Evolutionary conservation across 2,888 invertebrate genomes (phyloP).

Genomic region (Sycophila texana): DNA sequence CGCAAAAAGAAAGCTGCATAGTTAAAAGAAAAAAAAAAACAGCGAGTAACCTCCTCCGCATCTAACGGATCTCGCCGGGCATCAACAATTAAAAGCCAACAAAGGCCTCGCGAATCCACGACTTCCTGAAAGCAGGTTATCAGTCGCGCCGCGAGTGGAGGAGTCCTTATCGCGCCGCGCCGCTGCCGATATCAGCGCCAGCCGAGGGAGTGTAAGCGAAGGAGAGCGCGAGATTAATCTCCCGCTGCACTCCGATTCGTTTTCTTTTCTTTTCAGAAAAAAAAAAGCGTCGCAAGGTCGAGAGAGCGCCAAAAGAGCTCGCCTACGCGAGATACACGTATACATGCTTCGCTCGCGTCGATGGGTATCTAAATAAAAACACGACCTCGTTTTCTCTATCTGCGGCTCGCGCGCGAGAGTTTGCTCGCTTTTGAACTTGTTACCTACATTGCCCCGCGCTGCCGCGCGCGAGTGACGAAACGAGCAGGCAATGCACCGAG

Average conservation of each 20-base stretch:
- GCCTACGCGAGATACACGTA: not conserved
- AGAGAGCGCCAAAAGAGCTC: not conserved
- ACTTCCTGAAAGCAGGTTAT: slow-evolving; percentile 16
- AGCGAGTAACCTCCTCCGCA: too few relatives aligned
- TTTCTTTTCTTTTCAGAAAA: not conserved
- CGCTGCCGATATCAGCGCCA: slow-evolving; percentile 6
- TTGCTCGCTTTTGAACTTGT: slow-evolving; percentile 29
- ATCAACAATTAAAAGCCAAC: not conserved
- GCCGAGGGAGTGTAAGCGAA: not conserved
- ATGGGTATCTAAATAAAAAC: slow-evolving; percentile 37
- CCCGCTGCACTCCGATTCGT: not conserved
- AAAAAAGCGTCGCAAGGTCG: slow-evolving; percentile 18
- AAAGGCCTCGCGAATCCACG: slow-evolving; percentile 6
- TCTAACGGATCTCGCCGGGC: too few relatives aligned
- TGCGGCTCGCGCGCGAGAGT: slow-evolving; percentile 15
- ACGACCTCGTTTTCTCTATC: slow-evolving; percentile 36
- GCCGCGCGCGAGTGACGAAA: slow-evolving; percentile 9
- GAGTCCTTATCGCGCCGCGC: not conserved
- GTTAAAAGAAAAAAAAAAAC: too few relatives aligned
- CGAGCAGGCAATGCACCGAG: not conserved
- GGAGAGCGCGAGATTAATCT: slow-evolving; percentile 12
- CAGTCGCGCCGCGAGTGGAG: not conserved
- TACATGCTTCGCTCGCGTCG: slow-evolving; percentile 1
- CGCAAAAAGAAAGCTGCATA: too few relatives aligned
- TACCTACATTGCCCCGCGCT: not conserved